Percentiles rank a stretch among this genome's conserved stretches.
Evolutionary conservation across 2,797 vertebrate genomes (phyloP).

Genomic region (Psittacula derbiana): DNA sequence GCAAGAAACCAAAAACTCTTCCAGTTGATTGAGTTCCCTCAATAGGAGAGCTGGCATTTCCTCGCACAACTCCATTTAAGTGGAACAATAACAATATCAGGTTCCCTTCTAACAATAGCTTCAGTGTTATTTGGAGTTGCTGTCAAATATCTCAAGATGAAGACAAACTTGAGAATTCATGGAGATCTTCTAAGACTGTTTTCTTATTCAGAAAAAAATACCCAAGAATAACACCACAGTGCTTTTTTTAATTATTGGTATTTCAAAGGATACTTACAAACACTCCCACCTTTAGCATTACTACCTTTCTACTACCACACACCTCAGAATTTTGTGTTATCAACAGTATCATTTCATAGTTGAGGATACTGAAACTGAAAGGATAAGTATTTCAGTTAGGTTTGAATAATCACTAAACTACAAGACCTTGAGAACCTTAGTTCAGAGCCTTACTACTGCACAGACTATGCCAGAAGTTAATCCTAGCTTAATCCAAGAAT

Average conservation of each 20-base stretch:
- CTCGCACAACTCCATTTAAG: conserved; percentile 21
- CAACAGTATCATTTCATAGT: background rate
- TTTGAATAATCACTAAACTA: background rate
- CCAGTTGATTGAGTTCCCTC: conserved; percentile 49
- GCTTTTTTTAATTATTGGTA: background rate
- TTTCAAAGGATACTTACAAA: background rate
- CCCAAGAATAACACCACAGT: background rate
- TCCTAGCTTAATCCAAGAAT: background rate
- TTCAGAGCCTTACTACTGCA: background rate
- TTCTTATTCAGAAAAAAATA: background rate
- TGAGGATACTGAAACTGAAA: background rate
- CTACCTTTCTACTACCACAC: background rate
- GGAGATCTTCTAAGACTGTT: conserved; percentile 44
- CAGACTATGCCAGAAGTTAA: background rate
- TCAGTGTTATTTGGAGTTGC: conserved; percentile 28
- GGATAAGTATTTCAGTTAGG: background rate
- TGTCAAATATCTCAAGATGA: conserved; percentile 48
- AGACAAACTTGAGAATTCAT: conserved; percentile 47
- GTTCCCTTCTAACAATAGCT: conserved; percentile 63
- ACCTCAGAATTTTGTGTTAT: background rate
- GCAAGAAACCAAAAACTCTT: conserved; percentile 65
- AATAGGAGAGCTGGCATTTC: conserved; percentile 45
- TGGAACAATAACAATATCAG: conserved; percentile 68
- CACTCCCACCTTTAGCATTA: background rate
- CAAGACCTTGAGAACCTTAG: background rate